Evolutionary conservation across 2,113 vertebrate genomes (phyloP), one percentile per base, ranked within the genome.

Genomic region (Kryptolebias marmoratus): DNA sequence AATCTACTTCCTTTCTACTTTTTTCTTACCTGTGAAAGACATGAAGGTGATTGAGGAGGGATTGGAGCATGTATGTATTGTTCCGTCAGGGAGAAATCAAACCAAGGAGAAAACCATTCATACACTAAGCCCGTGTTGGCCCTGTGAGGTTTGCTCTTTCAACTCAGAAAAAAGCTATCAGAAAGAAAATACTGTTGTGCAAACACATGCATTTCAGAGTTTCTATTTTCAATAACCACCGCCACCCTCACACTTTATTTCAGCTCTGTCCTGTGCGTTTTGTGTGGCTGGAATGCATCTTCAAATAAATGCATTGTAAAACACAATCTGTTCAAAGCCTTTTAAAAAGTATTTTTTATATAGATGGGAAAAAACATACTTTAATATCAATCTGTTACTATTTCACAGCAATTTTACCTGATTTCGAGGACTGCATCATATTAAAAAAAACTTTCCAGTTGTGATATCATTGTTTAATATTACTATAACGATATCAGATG

Each of bases 71-170:
- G 45, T 31, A 73, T 79, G 27, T 81, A 52, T 58, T 32, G 65
- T 61, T 81, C 5, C 81, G 79, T 79, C 27, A 60, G 80, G 80
- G 68, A 84, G 67, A 56, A 27, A 62, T 55, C 73, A 64, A 77
- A 75, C 67, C 72, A 80, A 81, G 75, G 61, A 22, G 16, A 45
- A 73, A 49, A 57, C 36, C 45, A 71, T 59, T 74, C 71, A 64
- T 74, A 73, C 71, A 75, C 53, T 64, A 30, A 81, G 73, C 59
- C 52, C 82, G 75, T 48, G 62, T 89, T 77, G 84, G 81, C 67
- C 67, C 69, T 74, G 72, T 55, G 71, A 83, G 66, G 64, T 73
- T 79, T 74, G 71, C 77, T 74, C 70, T 71, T 78, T 71, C 63
- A 85, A 66, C 77, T 77, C 70, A 59, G 71, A 59, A 59, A 75